These are phyloP conservation scores for Cephus rjabovi DNA, from an alignment of 2,888 invertebrate genomes.

Conservation along the genomic window DNA sequence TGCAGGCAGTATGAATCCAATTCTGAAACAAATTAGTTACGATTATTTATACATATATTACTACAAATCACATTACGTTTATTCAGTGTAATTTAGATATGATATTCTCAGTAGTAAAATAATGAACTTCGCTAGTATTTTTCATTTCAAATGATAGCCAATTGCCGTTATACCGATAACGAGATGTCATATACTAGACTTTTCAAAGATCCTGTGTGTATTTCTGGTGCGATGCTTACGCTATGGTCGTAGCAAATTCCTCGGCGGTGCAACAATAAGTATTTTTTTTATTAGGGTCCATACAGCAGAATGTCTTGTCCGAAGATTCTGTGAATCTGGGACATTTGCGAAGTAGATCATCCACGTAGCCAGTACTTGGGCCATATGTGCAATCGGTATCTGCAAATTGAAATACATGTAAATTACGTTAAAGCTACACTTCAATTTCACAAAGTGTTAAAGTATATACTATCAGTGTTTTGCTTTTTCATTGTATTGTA, in stretches of 20 bases:
- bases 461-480: neutral
- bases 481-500: neutral
- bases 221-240: constrained; percentile 29
- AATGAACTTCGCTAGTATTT: too few relatives aligned
- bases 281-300: constrained; percentile 2
- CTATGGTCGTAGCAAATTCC: constrained; percentile 34
- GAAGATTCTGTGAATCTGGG: constrained; percentile 33
- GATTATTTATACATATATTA: neutral
- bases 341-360: constrained; percentile 37
- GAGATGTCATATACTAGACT: neutral
- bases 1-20: constrained; percentile 30
- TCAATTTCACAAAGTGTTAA: neutral
- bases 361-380: constrained; percentile 30
- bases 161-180: neutral
- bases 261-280: constrained; percentile 41
- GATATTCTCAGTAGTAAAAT: neutral
- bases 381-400: constrained; percentile 41
- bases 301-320: constrained; percentile 48
- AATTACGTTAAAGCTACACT: neutral
- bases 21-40: constrained; percentile 35
- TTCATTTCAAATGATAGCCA: too few relatives aligned
- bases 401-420: constrained; percentile 26
- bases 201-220: neutral
- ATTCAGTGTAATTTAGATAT: neutral
- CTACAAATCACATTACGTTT: neutral